phyloP scores from a whole-genome alignment of 2,888 invertebrate species.

The Crocallis elinguaria region DNA sequence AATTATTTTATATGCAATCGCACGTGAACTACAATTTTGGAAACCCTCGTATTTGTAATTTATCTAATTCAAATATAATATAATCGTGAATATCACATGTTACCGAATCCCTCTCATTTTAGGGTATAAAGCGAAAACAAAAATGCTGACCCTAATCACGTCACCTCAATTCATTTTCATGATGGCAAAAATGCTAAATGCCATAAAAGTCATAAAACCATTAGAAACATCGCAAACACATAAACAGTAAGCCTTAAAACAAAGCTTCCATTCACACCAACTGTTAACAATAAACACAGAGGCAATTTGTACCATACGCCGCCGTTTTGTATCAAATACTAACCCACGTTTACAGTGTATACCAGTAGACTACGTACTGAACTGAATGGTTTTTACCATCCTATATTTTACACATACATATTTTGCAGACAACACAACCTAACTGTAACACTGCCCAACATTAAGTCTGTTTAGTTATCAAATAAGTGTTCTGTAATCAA shows the following conservation, averaged over 20 bases:
- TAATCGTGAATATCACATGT: neutral
- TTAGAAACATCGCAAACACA: slow-evolving; percentile 26
- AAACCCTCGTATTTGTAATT: too few relatives aligned
- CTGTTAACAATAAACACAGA: slow-evolving; percentile 37
- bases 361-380: neutral
- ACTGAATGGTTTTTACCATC: neutral
- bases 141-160: slow-evolving; percentile 4
- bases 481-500: too few relatives aligned
- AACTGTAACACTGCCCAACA: too few relatives aligned
- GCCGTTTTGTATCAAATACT: slow-evolving; percentile 32
- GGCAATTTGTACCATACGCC: slow-evolving; percentile 37
- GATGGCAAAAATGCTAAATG: slow-evolving; percentile 3
- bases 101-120: too few relatives aligned
- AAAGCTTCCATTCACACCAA: slow-evolving; percentile 34
- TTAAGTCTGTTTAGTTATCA: too few relatives aligned
- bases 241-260: slow-evolving; percentile 27
- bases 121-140: neutral
- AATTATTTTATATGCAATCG: too few relatives aligned
- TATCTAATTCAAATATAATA: neutral
- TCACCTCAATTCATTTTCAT: slow-evolving; percentile 9
- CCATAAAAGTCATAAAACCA: slow-evolving; percentile 21
- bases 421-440: too few relatives aligned
- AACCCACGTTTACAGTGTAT: slow-evolving; percentile 9
- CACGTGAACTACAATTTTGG: too few relatives aligned
- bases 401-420: too few relatives aligned